Evolutionary conservation across 2,113 vertebrate species (phyloP), one percentile per base, ranked within the genome.

Genomic region (Nothocercus julius): DNA sequence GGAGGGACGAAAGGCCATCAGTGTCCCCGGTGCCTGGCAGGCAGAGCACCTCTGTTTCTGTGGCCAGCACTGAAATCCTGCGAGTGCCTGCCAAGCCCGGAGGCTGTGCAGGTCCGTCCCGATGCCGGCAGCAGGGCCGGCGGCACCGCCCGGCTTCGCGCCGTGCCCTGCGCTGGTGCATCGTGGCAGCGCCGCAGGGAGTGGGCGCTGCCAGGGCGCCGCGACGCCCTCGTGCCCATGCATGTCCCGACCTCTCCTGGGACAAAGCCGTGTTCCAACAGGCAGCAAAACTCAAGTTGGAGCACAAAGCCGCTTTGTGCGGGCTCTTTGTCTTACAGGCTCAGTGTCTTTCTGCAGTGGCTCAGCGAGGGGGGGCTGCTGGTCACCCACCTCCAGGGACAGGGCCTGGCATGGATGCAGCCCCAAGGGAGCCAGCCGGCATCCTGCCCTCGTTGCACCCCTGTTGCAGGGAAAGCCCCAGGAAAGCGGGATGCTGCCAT

Each of bases 161-260:
- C 54, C 5, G 5, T 22, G 11, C 38, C 30, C 42, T 1, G 59
- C 19, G 8, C 18, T 2, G 2, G 63, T 3, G 1, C 30, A 7
- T 8, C 13, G 25, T 27, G 7, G 25, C 53, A 15, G 53, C 27
- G 7, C 27, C 5, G 54, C 54, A 28, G 28, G 54, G 7, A 3
- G 18, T 3, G 1, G 30, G n/a, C 2, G 11, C 44, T 4, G 30
- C 22, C 3, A 5, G 10, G 53, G 70, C 36, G 21, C 25, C 4
- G 19, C 44, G 53, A 9, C 13, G 4, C 6, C 7, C 7, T 68
- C 5, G 9, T 61, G 81, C 44, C 82, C 32, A 1, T 47, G 45
- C 62, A 13, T n/a, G 82, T 34, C 45, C 32, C 3, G 14, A 20
- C 66, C 53, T 54, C 16, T 62, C n/a, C 75, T 2, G 7, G 79